phyloP scores from a whole-genome alignment of 2,888 invertebrate species.

The Thecocarcelia acutangulata region DNA sequence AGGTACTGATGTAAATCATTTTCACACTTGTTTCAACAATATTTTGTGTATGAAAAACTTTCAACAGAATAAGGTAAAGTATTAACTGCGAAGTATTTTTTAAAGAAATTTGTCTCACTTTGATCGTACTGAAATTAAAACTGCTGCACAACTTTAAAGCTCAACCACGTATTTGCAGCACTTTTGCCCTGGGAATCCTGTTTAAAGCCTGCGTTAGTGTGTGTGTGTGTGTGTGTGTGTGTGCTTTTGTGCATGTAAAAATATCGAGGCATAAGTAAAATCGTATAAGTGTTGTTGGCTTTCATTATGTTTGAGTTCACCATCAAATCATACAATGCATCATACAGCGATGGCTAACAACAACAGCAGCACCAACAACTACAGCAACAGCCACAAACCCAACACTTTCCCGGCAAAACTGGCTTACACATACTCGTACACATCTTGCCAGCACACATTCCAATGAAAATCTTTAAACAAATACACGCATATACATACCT shows the following conservation, averaged over 20 bases:
- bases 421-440: not conserved
- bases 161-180: conserved; percentile 12
- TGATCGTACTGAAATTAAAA: not conserved
- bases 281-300: conserved; percentile 44
- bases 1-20: too few relatives aligned
- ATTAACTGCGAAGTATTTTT: too few relatives aligned
- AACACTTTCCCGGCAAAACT: conserved; percentile 13
- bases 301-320: conserved; percentile 56
- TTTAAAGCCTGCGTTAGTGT: conserved; percentile 23
- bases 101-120: too few relatives aligned
- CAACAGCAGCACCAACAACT: not conserved
- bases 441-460: not conserved
- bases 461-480: conserved; percentile 22
- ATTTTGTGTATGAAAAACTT: too few relatives aligned
- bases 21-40: too few relatives aligned
- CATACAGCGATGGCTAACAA: conserved; percentile 22
- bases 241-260: not conserved
- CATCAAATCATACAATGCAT: conserved; percentile 45
- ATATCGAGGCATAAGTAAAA: conserved; percentile 1
- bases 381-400: not conserved
- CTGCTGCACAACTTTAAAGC: not conserved
- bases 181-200: conserved; percentile 59
- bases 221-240: not conserved
- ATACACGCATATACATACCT: not conserved
- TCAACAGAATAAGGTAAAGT: too few relatives aligned